Conservation (phyloP, 2,113 vertebrate genomes). For the Microtus montanus region DNA sequence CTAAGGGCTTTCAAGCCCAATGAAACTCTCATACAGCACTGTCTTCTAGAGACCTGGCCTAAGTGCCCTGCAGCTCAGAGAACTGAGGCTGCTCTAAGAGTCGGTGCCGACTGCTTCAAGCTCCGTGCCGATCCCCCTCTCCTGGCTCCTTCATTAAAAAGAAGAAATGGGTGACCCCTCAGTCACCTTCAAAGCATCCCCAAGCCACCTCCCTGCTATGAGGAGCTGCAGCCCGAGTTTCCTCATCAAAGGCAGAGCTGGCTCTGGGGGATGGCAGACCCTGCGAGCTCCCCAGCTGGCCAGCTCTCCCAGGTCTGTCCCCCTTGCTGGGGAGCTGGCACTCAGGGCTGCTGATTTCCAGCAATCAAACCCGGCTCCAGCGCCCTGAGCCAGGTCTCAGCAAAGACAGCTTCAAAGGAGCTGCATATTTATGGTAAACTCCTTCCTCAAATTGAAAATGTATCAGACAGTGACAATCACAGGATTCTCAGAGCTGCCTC, state of each 20-base stretch:
- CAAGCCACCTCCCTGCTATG: neutral
- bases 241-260: slow-evolving; percentile 46
- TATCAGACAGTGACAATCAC: slow-evolving; percentile 43
- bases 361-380: neutral
- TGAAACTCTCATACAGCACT: neutral
- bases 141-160: slow-evolving; percentile 51
- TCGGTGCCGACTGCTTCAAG: neutral
- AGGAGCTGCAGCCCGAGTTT: neutral
- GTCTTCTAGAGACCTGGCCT: neutral
- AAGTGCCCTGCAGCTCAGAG: neutral
- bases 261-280: neutral
- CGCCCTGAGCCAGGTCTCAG: slow-evolving; percentile 38
- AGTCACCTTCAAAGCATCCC: slow-evolving; percentile 59
- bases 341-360: neutral
- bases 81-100: neutral
- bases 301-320: neutral
- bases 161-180: slow-evolving; percentile 51
- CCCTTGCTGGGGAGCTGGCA: slow-evolving; percentile 10
- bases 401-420: slow-evolving; percentile 67
- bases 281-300: neutral
- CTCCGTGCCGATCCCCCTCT: neutral
- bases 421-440: slow-evolving; percentile 45
- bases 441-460: slow-evolving; percentile 66
- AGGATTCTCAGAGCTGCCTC: neutral
- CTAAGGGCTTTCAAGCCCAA: rapidly evolving